Conservation (phyloP, 2,113 vertebrate genomes). For the Mystacornis crossleyi region DNA sequence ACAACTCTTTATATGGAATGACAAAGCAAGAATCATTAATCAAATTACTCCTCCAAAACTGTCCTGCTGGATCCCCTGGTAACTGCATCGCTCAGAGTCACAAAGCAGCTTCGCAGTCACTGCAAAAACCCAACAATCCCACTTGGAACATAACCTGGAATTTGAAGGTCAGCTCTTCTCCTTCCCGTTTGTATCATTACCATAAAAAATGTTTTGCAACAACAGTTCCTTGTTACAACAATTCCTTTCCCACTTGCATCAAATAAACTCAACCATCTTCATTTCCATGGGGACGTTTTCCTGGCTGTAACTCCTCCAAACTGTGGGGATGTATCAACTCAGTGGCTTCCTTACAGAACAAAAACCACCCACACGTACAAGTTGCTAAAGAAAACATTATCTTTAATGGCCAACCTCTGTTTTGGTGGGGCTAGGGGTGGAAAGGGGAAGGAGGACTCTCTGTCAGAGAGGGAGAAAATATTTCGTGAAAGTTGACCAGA, state of each 20-base stretch:
- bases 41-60: not conserved
- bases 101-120: not conserved
- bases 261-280: not conserved
- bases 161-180: not conserved
- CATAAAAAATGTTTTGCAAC: not conserved
- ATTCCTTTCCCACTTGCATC: not conserved
- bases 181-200: not conserved
- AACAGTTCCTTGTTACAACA: not conserved
- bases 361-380: accelerated
- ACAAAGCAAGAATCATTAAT: not conserved
- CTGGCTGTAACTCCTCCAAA: not conserved
- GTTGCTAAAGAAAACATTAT: not conserved
- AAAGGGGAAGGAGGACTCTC: not conserved
- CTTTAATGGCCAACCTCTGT: not conserved
- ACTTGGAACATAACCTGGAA: not conserved
- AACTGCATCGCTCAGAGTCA: not conserved
- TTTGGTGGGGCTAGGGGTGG: not conserved
- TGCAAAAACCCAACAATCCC: not conserved
- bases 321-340: not conserved
- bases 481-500: not conserved
- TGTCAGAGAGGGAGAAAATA: not conserved
- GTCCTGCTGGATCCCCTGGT: not conserved
- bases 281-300: accelerated
- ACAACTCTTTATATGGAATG: accelerated
- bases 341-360: not conserved